Percentiles rank a stretch among this genome's conserved stretches.
These are phyloP conservation scores for Bufo gargarizans DNA, from an alignment of 2,113 vertebrate species.

Conservation along the genomic window DNA sequence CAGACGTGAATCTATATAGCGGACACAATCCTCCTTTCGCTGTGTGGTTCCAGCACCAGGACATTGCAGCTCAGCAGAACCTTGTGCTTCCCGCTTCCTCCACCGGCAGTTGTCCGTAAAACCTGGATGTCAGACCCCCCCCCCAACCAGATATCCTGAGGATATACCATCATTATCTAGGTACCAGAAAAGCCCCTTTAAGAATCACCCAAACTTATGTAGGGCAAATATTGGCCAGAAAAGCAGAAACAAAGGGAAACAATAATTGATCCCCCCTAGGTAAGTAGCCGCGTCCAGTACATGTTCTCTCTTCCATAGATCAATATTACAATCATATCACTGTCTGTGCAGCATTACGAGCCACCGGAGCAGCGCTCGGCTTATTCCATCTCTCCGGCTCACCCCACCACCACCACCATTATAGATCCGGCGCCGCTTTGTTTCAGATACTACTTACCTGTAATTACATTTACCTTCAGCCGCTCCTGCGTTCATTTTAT, in stretches of 20 bases:
- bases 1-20: too few relatives aligned
- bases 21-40: too few relatives aligned
- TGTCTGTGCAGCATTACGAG: background rate
- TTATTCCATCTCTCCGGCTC: constrained; percentile 3
- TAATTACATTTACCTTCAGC: constrained; percentile 30
- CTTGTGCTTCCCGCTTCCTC: too few relatives aligned
- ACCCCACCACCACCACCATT: background rate
- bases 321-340: constrained; percentile 46
- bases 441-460: constrained; percentile 5
- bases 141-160: too few relatives aligned
- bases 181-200: too few relatives aligned
- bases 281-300: background rate
- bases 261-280: background rate
- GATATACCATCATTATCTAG: too few relatives aligned
- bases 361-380: background rate
- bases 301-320: constrained; percentile 2
- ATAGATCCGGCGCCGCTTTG: constrained; percentile 18
- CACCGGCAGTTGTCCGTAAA: too few relatives aligned
- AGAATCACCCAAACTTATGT: too few relatives aligned
- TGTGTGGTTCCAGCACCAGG: too few relatives aligned
- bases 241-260: background rate
- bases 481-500: background rate
- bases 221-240: background rate
- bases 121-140: too few relatives aligned
- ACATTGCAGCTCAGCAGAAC: too few relatives aligned